Percentiles rank a stretch among this genome's conserved stretches.
Conservation (phyloP, 2,888 invertebrate species). For the Byasa hedistus region DNA sequence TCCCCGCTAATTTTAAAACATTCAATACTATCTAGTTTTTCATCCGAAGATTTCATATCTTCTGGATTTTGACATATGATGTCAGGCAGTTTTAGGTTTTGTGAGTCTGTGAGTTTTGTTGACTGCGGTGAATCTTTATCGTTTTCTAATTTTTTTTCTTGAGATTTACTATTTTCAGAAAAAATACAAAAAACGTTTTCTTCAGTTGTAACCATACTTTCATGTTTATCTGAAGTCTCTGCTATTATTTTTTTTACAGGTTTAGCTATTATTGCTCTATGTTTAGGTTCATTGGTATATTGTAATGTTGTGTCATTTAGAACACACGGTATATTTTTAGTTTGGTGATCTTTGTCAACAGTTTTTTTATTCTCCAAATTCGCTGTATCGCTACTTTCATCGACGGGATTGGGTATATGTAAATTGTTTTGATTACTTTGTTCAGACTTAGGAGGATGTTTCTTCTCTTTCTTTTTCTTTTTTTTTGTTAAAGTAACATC, state of each 20-base stretch:
- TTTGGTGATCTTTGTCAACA: not conserved
- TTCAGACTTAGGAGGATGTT: constrained; percentile 31
- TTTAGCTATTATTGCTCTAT: constrained; percentile 62
- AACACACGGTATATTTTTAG: constrained; percentile 32
- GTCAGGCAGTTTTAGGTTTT: not conserved
- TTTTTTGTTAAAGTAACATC: constrained; percentile 36
- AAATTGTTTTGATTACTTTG: constrained; percentile 28
- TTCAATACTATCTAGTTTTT: constrained; percentile 3
- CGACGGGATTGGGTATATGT: not conserved
- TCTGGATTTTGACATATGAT: not conserved
- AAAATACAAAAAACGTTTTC: not conserved
- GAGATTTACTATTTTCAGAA: not conserved
- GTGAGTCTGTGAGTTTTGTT: not conserved
- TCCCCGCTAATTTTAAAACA: not conserved
- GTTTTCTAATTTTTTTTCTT: not conserved
- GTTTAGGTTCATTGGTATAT: constrained; percentile 42
- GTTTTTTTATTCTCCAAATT: not conserved
- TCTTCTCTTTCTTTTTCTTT: constrained; percentile 48
- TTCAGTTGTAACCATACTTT: constrained; percentile 38
- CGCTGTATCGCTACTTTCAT: not conserved
- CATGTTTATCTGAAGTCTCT: not conserved
- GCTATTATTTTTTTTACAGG: constrained; percentile 60
- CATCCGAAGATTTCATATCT: not conserved
- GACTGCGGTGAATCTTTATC: not conserved
- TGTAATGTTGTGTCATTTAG: constrained; percentile 3